Conservation (phyloP, 2,888 invertebrate genomes). For the Clanis bilineata region DNA sequence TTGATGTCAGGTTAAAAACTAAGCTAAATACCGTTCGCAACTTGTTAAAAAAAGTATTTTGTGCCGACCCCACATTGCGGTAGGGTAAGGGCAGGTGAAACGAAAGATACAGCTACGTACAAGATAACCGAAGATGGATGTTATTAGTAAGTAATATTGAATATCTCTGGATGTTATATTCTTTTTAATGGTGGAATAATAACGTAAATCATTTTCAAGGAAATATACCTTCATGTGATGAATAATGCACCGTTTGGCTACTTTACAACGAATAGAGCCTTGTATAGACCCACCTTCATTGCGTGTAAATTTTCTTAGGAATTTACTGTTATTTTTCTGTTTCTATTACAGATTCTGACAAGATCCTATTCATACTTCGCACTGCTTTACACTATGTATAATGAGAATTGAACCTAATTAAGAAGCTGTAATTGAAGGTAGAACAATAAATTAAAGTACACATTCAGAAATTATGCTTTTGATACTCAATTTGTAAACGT, state of each 20-base stretch:
- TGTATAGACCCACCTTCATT: slow-evolving; percentile 1
- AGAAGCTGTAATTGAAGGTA: too few relatives aligned
- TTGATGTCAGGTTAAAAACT: too few relatives aligned
- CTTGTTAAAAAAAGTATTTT: too few relatives aligned
- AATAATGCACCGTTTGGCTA: slow-evolving; percentile 7
- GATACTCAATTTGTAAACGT: too few relatives aligned
- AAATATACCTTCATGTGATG: slow-evolving; percentile 8
- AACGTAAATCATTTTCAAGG: slow-evolving; percentile 6
- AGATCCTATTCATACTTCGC: slow-evolving; percentile 75
- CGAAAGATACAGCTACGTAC: too few relatives aligned
- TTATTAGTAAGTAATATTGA: too few relatives aligned
- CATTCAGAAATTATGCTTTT: too few relatives aligned
- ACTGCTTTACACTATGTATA: slow-evolving; percentile 74
- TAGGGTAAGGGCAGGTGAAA: too few relatives aligned
- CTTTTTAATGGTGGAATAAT: not conserved
- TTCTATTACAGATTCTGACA: slow-evolving; percentile 66
- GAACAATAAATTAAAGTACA: too few relatives aligned
- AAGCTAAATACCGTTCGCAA: too few relatives aligned
- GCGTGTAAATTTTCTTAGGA: slow-evolving; percentile 4
- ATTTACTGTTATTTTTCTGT: slow-evolving; percentile 7
- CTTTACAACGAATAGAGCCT: slow-evolving; percentile 11
- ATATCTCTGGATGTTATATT: not conserved
- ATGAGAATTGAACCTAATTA: slow-evolving; percentile 40
- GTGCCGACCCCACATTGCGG: too few relatives aligned
- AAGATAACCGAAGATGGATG: too few relatives aligned